A percentile compares a stretch with the other conserved stretches of the same genome.
Conservation (phyloP, 2,888 invertebrate genomes). For the Amblyteles armatorius region DNA sequence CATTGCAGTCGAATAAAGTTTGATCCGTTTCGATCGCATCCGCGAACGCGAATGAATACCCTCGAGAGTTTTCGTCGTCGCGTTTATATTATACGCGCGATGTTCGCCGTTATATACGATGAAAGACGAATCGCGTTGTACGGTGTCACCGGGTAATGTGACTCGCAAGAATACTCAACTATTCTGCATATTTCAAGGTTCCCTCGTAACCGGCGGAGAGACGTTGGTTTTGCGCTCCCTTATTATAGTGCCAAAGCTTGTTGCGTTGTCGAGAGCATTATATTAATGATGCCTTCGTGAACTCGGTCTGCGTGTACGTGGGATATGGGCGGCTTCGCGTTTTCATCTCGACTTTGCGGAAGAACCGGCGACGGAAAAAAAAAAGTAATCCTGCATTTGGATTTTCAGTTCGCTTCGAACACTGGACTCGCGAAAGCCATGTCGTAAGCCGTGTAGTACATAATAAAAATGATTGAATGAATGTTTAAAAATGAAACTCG, state of each 20-base stretch:
- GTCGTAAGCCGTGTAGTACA: neutral
- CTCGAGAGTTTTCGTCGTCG: neutral
- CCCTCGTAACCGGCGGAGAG: slow-evolving; percentile 47
- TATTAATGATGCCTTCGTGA: slow-evolving; percentile 81
- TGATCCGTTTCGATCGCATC: slow-evolving; percentile 10
- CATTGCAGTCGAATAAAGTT: slow-evolving; percentile 24
- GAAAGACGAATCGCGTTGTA: slow-evolving; percentile 42
- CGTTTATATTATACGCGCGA: neutral
- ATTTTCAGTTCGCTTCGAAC: neutral
- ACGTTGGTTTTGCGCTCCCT: slow-evolving; percentile 52
- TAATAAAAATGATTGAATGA: neutral
- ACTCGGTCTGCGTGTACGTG: slow-evolving; percentile 30
- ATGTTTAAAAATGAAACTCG: neutral
- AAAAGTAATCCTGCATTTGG: neutral
- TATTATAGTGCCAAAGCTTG: slow-evolving; percentile 82
- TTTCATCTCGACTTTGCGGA: neutral
- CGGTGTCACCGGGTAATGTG: slow-evolving; percentile 48
- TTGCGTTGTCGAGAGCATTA: slow-evolving; percentile 79
- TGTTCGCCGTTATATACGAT: neutral
- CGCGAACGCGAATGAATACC: neutral
- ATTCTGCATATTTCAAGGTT: slow-evolving; percentile 53
- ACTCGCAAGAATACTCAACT: slow-evolving; percentile 7
- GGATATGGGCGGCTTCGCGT: neutral
- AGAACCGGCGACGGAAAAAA: neutral
- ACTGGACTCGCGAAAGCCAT: neutral